Base-by-base conservation (phyloP, 35 echinoderm and acorn worm species). In the Apostichopus parvimensis region DNA sequence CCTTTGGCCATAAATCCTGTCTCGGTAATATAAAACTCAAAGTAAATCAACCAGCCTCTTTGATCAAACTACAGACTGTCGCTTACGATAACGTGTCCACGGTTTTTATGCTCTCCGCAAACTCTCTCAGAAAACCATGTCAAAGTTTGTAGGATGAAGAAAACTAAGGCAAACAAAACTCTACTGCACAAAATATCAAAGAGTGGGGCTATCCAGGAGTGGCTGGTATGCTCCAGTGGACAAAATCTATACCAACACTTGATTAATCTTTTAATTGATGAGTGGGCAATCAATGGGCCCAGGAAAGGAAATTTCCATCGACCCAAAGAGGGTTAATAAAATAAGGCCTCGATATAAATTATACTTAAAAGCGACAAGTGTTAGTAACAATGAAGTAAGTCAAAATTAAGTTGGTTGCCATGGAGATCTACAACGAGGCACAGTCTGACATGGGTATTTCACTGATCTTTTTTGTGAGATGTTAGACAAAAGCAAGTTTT, bases 11-110 rank as follows among this genome's bases (percentile, higher is more conserved):
- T 75, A 75, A 75, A 75, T n/a, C 15, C 14, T 7, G 71, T 75
- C 6, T 0, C 6, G 71, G 71, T 75, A 22, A 75, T 6, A 75
- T 75, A 75, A 75, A 75, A 75, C 71, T 75, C 20, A 6, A 22
- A 18, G 17, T 75, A 75, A 75, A 75, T 75, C 71, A 75, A 75
- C 71, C 15, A 75, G 17, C 71, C 71, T 75, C 71, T 75, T 75
- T 75, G 71, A 75, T 75, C 71, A 75, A 75, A 75, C 71, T 3
- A 45, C 71, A 75, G 71, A 7, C 17, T 18, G 71, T n/a, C 71
- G 21, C 14, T 75, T 75, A 75, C 18, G 71, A 75, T 75, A 75
- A 75, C 71, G n/a, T 14, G 17, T 22, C 15, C 18, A 75, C 2
- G n/a, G 4, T 75, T 75, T 75, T 18, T 75, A 18, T 75, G 6